These are phyloP conservation scores for Zosterops hypoxanthus DNA, from an alignment of 2,113 vertebrate species.

Conservation along the genomic window DNA sequence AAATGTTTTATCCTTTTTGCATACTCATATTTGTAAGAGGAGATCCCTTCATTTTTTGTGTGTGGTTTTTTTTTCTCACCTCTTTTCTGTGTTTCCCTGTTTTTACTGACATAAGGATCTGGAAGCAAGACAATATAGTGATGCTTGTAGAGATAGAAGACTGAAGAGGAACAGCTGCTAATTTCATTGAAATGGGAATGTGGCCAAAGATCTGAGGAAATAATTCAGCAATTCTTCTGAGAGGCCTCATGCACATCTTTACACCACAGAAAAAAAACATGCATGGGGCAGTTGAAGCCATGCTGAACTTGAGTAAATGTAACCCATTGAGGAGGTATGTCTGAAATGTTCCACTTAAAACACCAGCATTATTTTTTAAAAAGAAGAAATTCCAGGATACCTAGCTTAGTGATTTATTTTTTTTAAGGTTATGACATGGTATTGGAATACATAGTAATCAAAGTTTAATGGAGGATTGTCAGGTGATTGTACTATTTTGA, in stretches of 20 bases:
- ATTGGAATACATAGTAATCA: background rate
- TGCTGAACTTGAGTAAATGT: background rate
- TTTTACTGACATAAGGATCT: background rate
- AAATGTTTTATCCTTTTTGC: background rate
- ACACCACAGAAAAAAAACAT: background rate
- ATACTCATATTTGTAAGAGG: background rate
- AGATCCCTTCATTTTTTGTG: background rate
- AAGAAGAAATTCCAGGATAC: background rate
- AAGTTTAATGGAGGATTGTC: background rate
- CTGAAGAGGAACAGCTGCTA: slow-evolving; percentile 24
- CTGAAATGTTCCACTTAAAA: background rate
- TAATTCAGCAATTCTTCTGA: slow-evolving; percentile 19
- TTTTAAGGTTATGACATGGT: background rate
- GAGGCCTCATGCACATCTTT: background rate
- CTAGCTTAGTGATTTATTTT: background rate
- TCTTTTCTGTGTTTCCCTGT: background rate
- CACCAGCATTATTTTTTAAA: background rate
- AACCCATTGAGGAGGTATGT: background rate
- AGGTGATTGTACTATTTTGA: background rate
- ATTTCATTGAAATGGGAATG: slow-evolving; percentile 44
- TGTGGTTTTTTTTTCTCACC: background rate
- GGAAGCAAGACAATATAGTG: background rate
- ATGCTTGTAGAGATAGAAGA: background rate
- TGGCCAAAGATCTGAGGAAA: slow-evolving; percentile 9
- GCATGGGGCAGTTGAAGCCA: background rate